Conservation (phyloP, 2,797 vertebrate genomes). For the Lithobates pipiens region DNA sequence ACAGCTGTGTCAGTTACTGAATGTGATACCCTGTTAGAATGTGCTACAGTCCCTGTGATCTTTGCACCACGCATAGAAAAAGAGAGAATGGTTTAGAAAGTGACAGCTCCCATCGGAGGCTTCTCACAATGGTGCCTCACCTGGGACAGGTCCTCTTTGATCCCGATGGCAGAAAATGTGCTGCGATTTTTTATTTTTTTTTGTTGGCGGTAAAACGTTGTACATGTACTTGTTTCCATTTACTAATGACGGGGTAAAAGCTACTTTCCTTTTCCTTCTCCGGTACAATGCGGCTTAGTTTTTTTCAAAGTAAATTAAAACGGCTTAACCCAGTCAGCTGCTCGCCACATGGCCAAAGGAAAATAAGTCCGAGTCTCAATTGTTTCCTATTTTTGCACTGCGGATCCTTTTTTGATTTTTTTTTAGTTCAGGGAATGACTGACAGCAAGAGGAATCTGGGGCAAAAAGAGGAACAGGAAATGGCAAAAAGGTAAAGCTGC, state of each 20-base stretch:
- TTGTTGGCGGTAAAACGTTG: too few species aligned
- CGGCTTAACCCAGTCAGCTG: conserved; percentile 93
- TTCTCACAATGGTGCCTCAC: too few species aligned
- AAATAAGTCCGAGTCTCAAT: conserved; percentile 85
- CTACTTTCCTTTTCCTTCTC: conserved; percentile 51
- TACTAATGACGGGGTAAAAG: background rate
- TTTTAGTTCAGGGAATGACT: conserved; percentile 80
- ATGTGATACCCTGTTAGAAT: too few species aligned
- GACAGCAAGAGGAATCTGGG: conserved; percentile 62
- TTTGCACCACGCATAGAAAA: too few species aligned
- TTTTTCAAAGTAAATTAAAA: conserved; percentile 81
- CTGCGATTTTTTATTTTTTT: background rate
- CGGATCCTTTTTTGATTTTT: conserved; percentile 74
- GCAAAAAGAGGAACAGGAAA: too few species aligned
- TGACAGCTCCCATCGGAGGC: too few species aligned
- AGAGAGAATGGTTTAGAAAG: too few species aligned
- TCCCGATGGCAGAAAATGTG: background rate
- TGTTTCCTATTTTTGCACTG: conserved; percentile 86
- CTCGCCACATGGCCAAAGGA: conserved; percentile 91
- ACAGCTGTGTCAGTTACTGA: too few species aligned
- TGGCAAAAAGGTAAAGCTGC: too few species aligned
- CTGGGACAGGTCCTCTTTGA: background rate
- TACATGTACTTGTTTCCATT: background rate
- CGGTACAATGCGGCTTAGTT: conserved; percentile 68
- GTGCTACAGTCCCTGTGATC: too few species aligned